Base-by-base conservation (phyloP, 64 coral and sea anemone species). In the Pocillopora damicornis region DNA sequence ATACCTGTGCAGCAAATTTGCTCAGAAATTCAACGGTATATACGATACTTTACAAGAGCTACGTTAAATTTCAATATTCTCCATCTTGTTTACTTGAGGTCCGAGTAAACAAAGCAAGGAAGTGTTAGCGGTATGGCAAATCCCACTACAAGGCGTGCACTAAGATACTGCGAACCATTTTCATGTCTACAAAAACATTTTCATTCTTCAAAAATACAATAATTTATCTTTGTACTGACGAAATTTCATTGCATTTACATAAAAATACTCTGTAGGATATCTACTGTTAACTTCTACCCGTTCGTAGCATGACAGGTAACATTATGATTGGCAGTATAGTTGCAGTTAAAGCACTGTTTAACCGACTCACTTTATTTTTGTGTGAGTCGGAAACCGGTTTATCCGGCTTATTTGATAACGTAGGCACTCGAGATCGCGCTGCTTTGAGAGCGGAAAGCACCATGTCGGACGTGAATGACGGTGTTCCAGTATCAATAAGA, bases 401-500 rank as follows among this genome's bases (percentile, higher is more conserved):
- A 5, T 18, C 6, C n/a, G 75, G 61, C 67, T 84, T 62, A 74
- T 13, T 36, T 51, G 82, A 79, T 35, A 99, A 80, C 20, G 61
- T 68, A 9, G 97, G 93, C 35, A 89, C 76, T 14, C 75, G 59
- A 6, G 90, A 90, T 36, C 89, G 75, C 1, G 93, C 97, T 63
- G 79, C 90, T 67, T 92, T 95, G 20, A 99, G 79, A 25, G 88
- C 87, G 14, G 93, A 99, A 9, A 99, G 73, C 36, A 95, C 80
- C 58, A 95, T 87, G 71, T 99, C 93, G 16, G 97, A 99, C 15
- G 90, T 92, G 79, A 99, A 99, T 10, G 88, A 30, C 72, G 97
- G 93, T 66, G 90, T 95, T 77, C 64, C 87, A 56, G 97, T 99
- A 79, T 99, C 92, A 42, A 95, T 95, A 6, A 95, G 89, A 22